Base-by-base conservation (phyloP, 2,888 invertebrate genomes). In the Balanococcus diminutus region DNA sequence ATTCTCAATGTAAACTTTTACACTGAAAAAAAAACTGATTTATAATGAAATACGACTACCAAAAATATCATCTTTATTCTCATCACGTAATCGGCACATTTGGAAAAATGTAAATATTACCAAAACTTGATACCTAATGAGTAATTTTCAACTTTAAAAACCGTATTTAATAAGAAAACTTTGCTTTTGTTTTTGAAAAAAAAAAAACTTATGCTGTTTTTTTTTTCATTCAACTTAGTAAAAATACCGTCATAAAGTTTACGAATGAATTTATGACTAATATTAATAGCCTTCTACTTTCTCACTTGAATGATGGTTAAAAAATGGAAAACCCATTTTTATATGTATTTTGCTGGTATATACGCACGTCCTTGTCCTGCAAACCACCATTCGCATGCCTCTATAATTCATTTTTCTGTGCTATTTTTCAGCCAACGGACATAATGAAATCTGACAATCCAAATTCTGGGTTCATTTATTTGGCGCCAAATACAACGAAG, bases 121-220 rank as follows among this genome's bases (percentile, higher is more conserved):
- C 56, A 22, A 72, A 72, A 72, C 72, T 72, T 72, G 72, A n/a
- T n/a, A n/a, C n/a, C n/a, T 72, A 72, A 72, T 72, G 72, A 72
- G 72, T 72, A 72, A 72, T 72, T 72, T 72, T 72, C 31, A 72
- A 72, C 72, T 72, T 72, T 31, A 31, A 72, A 72, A 72, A 72
- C 31, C 72, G 31, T 72, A 72, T 72, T 72, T 72, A 31, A 72
- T 31, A 31, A 72, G 72, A 72, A 72, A 72, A 72, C 72, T 25
- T 31, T 11, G 19, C 4, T n/a, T 72, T 72, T 72, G 72, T 72
- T 72, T n/a, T 31, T 5, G 31, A 72, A 72, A 42, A 42, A 11
- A 14, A n/a, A n/a, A n/a, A n/a, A n/a, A n/a, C n/a, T 42, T 42
- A 14, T 14, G 42, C 42, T 22, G 3, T 61, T 61, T 61, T 19